Conservation (phyloP, 2,888 invertebrate genomes). For the Ashinkailepas kermadecensis region DNA sequence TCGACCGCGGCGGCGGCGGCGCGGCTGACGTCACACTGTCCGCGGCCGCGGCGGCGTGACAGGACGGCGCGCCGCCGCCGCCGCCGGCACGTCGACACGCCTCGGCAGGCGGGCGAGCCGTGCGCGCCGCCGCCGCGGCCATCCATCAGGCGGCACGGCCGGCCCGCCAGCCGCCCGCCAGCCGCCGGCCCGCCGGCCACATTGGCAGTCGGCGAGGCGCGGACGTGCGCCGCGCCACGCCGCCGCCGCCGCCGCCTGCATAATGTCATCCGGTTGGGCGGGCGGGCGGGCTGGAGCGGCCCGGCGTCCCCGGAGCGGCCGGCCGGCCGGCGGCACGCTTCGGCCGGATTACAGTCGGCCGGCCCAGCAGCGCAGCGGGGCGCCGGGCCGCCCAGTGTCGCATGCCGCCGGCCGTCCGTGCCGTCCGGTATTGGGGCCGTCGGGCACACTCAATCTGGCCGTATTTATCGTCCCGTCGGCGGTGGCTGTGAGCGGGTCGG, state of each 20-base stretch:
- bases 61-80: background rate
- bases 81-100: background rate
- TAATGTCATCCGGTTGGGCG: background rate
- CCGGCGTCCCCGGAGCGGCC: background rate
- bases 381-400: background rate
- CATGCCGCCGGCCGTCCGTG: background rate
- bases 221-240: background rate
- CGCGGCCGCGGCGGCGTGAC: background rate
- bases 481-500: background rate
- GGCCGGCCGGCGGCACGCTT: background rate
- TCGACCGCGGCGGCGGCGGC: slow-evolving; percentile 6
- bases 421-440: background rate
- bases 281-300: background rate
- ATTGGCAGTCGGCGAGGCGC: background rate
- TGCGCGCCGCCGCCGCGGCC: background rate
- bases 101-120: background rate
- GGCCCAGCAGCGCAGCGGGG: background rate
- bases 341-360: background rate
- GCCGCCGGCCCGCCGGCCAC: background rate
- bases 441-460: background rate
- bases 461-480: background rate
- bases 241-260: background rate
- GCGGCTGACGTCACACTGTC: background rate
- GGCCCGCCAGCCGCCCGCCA: background rate
- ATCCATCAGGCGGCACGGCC: background rate